Evolutionary conservation across 2,888 invertebrate species (phyloP), one percentile per base, ranked within the genome.

Genomic region (Watsonalla cultraria): DNA sequence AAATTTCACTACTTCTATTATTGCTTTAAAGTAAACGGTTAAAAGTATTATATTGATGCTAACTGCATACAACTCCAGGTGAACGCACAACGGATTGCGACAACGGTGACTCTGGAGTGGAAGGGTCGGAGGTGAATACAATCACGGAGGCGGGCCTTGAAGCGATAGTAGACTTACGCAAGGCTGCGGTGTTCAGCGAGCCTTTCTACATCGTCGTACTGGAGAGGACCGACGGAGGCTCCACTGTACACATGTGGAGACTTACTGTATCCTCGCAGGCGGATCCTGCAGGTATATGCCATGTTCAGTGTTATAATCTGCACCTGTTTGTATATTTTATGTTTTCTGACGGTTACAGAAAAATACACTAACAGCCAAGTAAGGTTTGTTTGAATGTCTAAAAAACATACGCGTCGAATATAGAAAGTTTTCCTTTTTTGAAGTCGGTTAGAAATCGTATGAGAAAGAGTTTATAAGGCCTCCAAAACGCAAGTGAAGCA

Each of bases 221-320:
- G 35, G 98, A 98, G 82, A 94, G 97, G 72, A 96, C 96, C 0
- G 93, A 94, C 51, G 94, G 94, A 11, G 95, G 96, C 0, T 96
- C 96, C 45, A 95, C 96, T 0, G 94, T 99, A 11, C 98, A 99
- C 76, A 99, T 98, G 97, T 99, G 99, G 98, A 93, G 96, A 66
- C 92, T 99, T 45, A 95, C 96, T 0, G 97, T 98, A 56, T 96
- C 97, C 0, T 98, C 98, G 0, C 95, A 96, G 65, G 81, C 80
- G 11, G 88, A 90, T 67, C 76, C 84, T 34, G 67, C 72, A 51
- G 90, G 90, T 90, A 56, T 35, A 7, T 37, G 6, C 6, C 15
- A 37, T 24, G 2, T 24, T 24, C 24, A 24, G 4, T 24, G 24
- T 24, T 24, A 24, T 24, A 2, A 24, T 24, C 24, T 24, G 2